phyloP scores from a whole-genome alignment of 2,888 invertebrate species.

The Orthosia cruda region DNA sequence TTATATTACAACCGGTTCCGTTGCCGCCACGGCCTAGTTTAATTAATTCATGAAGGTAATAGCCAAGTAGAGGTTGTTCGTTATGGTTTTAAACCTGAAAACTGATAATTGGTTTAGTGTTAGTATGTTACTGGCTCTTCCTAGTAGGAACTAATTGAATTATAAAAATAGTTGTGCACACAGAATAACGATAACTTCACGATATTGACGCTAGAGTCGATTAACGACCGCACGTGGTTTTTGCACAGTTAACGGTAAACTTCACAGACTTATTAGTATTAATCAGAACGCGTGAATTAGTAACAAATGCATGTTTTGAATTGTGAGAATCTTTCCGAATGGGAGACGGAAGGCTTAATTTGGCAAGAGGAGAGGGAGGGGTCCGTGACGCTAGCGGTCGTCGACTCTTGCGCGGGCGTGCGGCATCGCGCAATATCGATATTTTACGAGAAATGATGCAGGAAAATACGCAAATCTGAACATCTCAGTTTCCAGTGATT shows the following conservation, averaged over 20 bases:
- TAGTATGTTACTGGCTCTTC: constrained; percentile 19
- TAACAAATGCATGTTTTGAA: constrained; percentile 66
- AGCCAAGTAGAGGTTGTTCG: constrained; percentile 36
- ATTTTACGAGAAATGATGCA: constrained; percentile 72
- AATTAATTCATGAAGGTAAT: constrained; percentile 61
- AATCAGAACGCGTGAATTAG: constrained; percentile 77
- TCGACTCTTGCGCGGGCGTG: constrained; percentile 76
- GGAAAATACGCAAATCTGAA: constrained; percentile 72
- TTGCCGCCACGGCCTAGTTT: constrained; percentile 56
- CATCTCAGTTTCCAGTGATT: constrained; percentile 72
- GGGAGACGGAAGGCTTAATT: constrained; percentile 70
- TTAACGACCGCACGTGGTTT: constrained; percentile 61
- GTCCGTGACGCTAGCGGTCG: constrained; percentile 77
- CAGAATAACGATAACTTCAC: constrained; percentile 41
- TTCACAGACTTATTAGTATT: constrained; percentile 74
- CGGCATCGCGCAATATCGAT: constrained; percentile 62
- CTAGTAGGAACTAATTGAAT: constrained; percentile 20
- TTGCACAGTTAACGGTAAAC: constrained; percentile 73
- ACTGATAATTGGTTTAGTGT: constrained; percentile 38
- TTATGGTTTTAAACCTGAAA: constrained; percentile 45
- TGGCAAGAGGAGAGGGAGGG: constrained; percentile 60
- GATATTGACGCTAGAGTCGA: constrained; percentile 43
- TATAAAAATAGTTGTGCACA: constrained; percentile 11
- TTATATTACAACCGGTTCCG: constrained; percentile 61
- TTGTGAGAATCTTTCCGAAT: constrained; percentile 57